These are phyloP conservation scores for Bradypodion pumilum DNA, from an alignment of 2,797 vertebrate species.

Conservation along the genomic window DNA sequence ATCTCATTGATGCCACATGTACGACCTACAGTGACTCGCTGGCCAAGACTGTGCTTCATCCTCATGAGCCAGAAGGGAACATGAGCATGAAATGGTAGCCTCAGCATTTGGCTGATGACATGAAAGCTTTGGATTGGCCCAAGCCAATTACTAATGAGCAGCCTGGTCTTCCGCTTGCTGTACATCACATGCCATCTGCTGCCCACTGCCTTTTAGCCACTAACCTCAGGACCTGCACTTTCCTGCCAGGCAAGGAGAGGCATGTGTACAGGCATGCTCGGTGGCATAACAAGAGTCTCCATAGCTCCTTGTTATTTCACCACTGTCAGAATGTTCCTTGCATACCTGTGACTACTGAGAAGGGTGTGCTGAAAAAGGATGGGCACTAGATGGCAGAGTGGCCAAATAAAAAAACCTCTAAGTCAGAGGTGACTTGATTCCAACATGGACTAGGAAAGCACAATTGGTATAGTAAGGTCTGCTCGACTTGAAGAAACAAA, in stretches of 20 bases:
- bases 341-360: not conserved
- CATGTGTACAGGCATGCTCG: not conserved
- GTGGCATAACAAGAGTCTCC: not conserved
- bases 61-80: not conserved
- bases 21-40: no score
- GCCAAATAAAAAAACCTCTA: not conserved
- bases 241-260: not conserved
- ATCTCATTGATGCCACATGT: no score
- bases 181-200: not conserved
- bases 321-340: not conserved
- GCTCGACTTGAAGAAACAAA: not conserved
- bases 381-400: not conserved
- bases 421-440: not conserved
- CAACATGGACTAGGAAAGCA: not conserved
- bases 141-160: not conserved
- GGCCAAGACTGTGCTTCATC: not conserved
- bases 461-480: not conserved
- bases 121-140: not conserved
- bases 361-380: accelerated
- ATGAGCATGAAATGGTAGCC: not conserved
- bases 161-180: not conserved
- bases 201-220: not conserved
- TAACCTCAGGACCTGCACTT: not conserved
- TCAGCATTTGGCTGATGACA: no score
- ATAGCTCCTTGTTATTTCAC: not conserved